Evolutionary conservation across 2,888 invertebrate species (phyloP).

Genomic region (Drosophila nr. fundita): DNA sequence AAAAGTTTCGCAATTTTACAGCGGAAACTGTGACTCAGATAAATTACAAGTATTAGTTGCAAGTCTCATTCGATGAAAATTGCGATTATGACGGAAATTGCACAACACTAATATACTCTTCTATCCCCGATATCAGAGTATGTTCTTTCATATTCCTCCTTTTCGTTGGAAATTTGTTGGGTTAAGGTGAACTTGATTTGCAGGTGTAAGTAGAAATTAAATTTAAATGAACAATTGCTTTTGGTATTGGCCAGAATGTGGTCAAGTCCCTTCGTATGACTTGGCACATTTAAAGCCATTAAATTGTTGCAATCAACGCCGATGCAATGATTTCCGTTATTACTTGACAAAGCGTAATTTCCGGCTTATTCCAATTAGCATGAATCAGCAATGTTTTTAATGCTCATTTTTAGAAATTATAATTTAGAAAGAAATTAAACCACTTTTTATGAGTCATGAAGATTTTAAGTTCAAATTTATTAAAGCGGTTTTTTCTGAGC

Average conservation of each 20-base stretch:
- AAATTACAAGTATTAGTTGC: background rate
- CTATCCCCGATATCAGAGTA: background rate
- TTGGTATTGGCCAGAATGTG: background rate
- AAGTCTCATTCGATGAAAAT: background rate
- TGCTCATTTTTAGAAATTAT: slow-evolving; percentile 31
- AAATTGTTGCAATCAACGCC: background rate
- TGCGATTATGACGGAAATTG: background rate
- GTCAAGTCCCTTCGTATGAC: background rate
- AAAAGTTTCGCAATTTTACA: background rate
- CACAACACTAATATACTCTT: background rate
- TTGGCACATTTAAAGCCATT: slow-evolving; percentile 9
- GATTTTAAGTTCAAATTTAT: slow-evolving; percentile 14
- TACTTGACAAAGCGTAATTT: slow-evolving; percentile 7
- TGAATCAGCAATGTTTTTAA: slow-evolving; percentile 30
- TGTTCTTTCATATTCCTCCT: background rate
- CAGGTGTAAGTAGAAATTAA: background rate
- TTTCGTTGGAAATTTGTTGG: slow-evolving; percentile 14
- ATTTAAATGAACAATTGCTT: slow-evolving; percentile 1
- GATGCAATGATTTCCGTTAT: background rate
- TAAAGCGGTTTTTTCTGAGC: background rate
- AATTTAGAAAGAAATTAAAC: slow-evolving; percentile 27
- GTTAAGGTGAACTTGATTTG: slow-evolving; percentile 25
- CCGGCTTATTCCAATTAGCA: slow-evolving; percentile 38
- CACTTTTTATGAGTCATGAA: slow-evolving; percentile 40
- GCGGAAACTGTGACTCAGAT: background rate